Evolutionary conservation across 2,888 invertebrate genomes (phyloP), one percentile per base, ranked within the genome.

Genomic region (Plagodis dolabraria): DNA sequence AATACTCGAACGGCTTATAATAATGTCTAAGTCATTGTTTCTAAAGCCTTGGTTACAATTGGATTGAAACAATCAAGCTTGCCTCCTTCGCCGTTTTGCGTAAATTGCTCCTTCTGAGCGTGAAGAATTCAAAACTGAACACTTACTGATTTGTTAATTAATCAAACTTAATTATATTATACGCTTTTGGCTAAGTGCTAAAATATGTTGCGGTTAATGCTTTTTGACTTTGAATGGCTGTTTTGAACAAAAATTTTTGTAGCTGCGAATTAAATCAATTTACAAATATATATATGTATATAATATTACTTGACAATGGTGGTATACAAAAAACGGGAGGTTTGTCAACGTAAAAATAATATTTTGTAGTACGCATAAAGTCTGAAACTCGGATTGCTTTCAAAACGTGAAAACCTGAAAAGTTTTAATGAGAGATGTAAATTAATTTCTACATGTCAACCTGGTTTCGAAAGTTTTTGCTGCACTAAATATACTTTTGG

Each of bases 51-150:
- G 47, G 47, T 48, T 53, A 33, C 53, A 55, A 55, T 60, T 60
- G 57, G 58, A 63, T 60, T 42, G 59, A 61, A 63, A 59, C 61
- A 62, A 64, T 66, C 47, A 53, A 53, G 57, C 10, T 54, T 54
- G 7, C 8, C 12, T 11, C 11, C 43, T 12, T 12, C 38, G 35
- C 50, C 33, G 53, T 43, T 58, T 52, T 40, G 38, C 48, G 7
- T 33, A 38, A 40, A 12, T 60, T 56, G 56, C 56, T 61, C 44
- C 51, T 51, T 60, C 56, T 22, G 10, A 48, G 47, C 47, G 55
- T 48, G 38, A 48, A 48, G 52, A 56, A 53, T 52, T 52, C 38
- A 43, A 59, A 54, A 38, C 60, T 52, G 55, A 52, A 56, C 52
- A 53, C 56, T 52, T 42, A 46, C 52, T 53, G 56, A 57, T 56